Evolutionary conservation across 2,797 vertebrate species (phyloP), one percentile per base, ranked within the genome.

Genomic region (Enteromius radiatus): DNA sequence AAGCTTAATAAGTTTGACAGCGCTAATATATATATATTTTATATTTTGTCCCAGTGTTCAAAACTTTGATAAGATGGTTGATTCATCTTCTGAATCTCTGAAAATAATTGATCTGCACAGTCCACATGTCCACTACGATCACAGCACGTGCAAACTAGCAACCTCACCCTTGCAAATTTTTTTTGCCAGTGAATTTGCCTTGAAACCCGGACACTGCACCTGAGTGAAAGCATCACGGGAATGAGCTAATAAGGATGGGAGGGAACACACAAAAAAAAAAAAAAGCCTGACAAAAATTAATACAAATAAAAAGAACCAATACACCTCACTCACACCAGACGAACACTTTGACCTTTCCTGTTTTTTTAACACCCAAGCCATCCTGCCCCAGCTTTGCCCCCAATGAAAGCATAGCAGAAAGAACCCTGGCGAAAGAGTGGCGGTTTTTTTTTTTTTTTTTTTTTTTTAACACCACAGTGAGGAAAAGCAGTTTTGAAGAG

Each of bases 401-500:
- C 28, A 45, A 49, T 52, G 52, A 84, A 73, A 80, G 74, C 38
- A 43, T 78, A 80, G 80, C 68, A 45, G 74, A 84, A 36, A 86
- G 75, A 84, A 47, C 45, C 80, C 82, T 56, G 77, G 33, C 4
- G 38, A 56, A 76, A 83, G 70, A 78, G 67, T n/a, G n/a, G 74
- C 17, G 71, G 10, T 65, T 12, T 26, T 52, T 71, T 71, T 64
- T 43, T 28, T 64, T 19, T 17, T 38, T 10, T 21, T 52, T 12
- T 17, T 15, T 41, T 68, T 36, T n/a, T 43, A 1, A 70, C 79
- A 85, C 86, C 76, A 84, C 52, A 52, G 63, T 81, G 78, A 83
- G 49, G 36, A 56, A 84, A 59, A 83, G 71, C 63, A 75, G 80
- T 76, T 84, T 80, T 75, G 33, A 82, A 76, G 82, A 61, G 49